A percentile compares a stretch with the other conserved stretches of the same genome.
phyloP scores from a whole-genome alignment of 2,797 vertebrate genomes.

The Dromococcyx pavoninus region DNA sequence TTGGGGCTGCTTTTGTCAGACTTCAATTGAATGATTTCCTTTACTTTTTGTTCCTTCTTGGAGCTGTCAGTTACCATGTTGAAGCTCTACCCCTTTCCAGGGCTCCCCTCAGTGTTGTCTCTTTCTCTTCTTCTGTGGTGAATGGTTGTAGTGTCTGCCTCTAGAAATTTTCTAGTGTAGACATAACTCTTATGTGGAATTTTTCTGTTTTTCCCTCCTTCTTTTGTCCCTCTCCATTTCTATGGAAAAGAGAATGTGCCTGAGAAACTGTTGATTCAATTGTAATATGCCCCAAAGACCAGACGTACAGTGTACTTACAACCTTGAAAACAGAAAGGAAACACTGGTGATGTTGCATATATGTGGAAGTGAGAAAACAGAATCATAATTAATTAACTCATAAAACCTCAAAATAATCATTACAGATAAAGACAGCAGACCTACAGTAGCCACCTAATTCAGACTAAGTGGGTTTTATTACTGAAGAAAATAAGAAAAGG shows the following conservation, averaged over 20 bases:
- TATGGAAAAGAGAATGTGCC: not conserved
- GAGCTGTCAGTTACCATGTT: not conserved
- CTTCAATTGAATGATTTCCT: not conserved
- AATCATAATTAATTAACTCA: not conserved
- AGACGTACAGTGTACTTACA: not conserved
- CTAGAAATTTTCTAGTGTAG: not conserved
- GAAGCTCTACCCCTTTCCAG: not conserved
- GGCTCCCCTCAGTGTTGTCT: fast-evolving
- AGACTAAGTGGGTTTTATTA: not conserved
- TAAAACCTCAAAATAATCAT: not conserved
- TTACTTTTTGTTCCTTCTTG: not conserved
- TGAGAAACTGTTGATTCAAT: not conserved
- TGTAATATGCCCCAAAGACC: not conserved
- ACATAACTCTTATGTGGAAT: not conserved
- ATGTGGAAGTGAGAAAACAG: too few relatives aligned
- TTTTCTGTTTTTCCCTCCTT: not conserved
- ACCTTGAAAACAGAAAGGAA: not conserved
- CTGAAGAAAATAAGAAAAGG: not conserved
- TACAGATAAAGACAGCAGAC: not conserved
- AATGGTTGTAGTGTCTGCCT: not conserved
- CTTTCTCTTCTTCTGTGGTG: not conserved
- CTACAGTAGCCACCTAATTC: not conserved
- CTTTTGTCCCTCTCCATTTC: not conserved
- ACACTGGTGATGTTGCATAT: not conserved
- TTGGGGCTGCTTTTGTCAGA: not conserved